A percentile compares a stretch with the other conserved stretches of the same genome.
Conservation (phyloP, 2,797 vertebrate genomes). For the Cyprinodon diabolis region DNA sequence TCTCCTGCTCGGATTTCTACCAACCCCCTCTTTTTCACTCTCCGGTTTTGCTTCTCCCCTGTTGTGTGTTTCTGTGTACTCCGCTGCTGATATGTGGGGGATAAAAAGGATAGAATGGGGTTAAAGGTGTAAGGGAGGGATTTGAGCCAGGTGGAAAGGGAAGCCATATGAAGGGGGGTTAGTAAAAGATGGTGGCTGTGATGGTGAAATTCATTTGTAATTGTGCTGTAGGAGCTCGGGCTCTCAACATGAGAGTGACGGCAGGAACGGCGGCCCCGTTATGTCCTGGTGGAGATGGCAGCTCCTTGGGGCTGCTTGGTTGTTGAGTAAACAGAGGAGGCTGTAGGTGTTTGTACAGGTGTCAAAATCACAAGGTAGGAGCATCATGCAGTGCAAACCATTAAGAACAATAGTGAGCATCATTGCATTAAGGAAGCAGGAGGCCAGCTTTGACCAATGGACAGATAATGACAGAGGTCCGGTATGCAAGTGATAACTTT, state of each 20-base stretch:
- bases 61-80: constrained; percentile 45
- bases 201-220: constrained; percentile 78
- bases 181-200: constrained; percentile 41
- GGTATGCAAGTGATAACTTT: neutral
- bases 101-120: constrained; percentile 23
- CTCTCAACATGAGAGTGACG: constrained; percentile 66
- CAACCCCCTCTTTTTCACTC: constrained; percentile 18
- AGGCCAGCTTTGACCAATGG: neutral
- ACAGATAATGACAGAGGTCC: neutral
- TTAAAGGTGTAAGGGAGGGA: constrained; percentile 38
- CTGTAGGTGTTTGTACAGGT: constrained; percentile 30
- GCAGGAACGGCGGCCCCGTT: constrained; percentile 39
- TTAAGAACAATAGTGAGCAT: constrained; percentile 18
- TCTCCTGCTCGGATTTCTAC: constrained; percentile 46
- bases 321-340: constrained; percentile 37
- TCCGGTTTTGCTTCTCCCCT: constrained; percentile 28
- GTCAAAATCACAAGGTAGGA: constrained; percentile 21
- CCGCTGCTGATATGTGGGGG: constrained; percentile 21
- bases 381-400: constrained; percentile 19
- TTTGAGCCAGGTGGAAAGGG: constrained; percentile 43
- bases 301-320: constrained; percentile 28
- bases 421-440: neutral
- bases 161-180: constrained; percentile 27
- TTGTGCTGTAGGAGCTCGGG: constrained; percentile 73
- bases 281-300: constrained; percentile 27